Evolutionary conservation across 2,113 vertebrate genomes (phyloP).

Genomic region (Burhinus oedicnemus): DNA sequence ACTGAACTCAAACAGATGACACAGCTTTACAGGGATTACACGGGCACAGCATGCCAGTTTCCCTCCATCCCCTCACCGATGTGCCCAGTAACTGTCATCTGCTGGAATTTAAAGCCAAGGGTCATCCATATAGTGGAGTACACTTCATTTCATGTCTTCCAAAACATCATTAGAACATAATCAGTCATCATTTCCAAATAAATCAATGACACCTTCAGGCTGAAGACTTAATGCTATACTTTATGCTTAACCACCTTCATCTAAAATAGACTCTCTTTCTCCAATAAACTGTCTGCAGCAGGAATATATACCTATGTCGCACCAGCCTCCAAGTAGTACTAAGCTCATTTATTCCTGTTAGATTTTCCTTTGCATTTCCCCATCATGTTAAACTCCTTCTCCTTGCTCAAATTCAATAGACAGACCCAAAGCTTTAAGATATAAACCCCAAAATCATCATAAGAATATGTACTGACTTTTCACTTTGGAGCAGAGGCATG

Average conservation of each 20-base stretch:
- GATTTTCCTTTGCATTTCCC: not conserved
- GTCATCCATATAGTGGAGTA: not conserved
- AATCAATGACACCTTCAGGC: not conserved
- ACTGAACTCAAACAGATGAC: not conserved
- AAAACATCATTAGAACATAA: not conserved
- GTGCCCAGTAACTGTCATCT: not conserved
- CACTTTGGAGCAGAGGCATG: not conserved
- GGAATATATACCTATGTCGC: not conserved
- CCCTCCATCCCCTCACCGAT: not conserved
- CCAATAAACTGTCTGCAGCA: not conserved
- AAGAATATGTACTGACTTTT: not conserved
- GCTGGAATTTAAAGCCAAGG: slow-evolving; percentile 10
- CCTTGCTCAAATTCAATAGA: not conserved
- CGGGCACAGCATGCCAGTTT: not conserved
- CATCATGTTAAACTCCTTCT: not conserved
- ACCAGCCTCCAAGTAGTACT: not conserved
- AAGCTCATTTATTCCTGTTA: not conserved
- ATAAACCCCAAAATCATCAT: not conserved
- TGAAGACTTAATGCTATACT: not conserved
- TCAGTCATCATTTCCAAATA: not conserved
- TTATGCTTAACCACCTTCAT: not conserved
- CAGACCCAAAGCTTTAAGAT: not conserved
- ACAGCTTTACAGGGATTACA: not conserved
- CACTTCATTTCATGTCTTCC: not conserved
- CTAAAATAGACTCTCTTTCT: not conserved